phyloP scores from a whole-genome alignment of 2,888 invertebrate species.

The Nudaria mundana region DNA sequence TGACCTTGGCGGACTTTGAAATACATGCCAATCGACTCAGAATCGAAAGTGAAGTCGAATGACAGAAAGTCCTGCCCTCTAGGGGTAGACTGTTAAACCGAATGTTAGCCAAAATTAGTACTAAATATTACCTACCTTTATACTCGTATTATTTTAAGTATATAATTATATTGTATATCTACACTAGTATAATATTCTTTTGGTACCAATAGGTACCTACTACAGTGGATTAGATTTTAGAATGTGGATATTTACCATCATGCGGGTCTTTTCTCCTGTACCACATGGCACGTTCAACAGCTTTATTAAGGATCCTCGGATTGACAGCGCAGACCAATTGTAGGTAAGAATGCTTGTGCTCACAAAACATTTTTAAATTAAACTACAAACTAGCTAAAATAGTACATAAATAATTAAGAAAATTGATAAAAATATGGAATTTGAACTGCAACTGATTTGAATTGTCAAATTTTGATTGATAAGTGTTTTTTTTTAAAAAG shows the following conservation, averaged over 20 bases:
- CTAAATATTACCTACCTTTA: too few relatives aligned
- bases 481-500: neutral
- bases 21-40: too few relatives aligned
- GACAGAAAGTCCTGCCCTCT: too few relatives aligned
- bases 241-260: slow-evolving; percentile 40
- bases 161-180: too few relatives aligned
- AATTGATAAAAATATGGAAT: neutral
- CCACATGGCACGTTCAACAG: slow-evolving; percentile 59
- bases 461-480: slow-evolving; percentile 2
- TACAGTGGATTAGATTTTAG: neutral
- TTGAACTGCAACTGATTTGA: neutral
- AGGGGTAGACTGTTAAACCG: too few relatives aligned
- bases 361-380: slow-evolving; percentile 53
- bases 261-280: slow-evolving; percentile 45
- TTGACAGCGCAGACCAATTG: slow-evolving; percentile 64
- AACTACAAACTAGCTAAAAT: slow-evolving; percentile 5
- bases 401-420: neutral
- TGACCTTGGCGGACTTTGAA: too few relatives aligned
- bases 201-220: too few relatives aligned
- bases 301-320: slow-evolving; percentile 64
- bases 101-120: too few relatives aligned
- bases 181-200: too few relatives aligned
- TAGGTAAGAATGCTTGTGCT: slow-evolving; percentile 67
- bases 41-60: too few relatives aligned
- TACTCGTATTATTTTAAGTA: too few relatives aligned